Evolutionary conservation across 2,888 invertebrate species (phyloP).

Genomic region (Sisyra nigra): DNA sequence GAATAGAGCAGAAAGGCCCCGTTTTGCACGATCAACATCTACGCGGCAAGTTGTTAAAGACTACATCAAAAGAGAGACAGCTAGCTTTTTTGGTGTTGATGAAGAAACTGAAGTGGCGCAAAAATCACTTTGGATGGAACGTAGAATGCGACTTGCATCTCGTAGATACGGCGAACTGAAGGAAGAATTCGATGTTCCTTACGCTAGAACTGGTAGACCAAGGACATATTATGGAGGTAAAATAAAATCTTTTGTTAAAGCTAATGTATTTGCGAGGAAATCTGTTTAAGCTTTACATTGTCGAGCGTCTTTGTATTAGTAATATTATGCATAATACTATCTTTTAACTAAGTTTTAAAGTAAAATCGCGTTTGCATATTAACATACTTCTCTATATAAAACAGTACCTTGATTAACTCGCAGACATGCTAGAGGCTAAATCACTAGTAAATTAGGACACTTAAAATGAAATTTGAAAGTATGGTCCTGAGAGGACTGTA

Average conservation of each 20-base stretch:
- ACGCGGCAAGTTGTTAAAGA: slow-evolving; percentile 32
- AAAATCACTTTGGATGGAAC: slow-evolving; percentile 61
- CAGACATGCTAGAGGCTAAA: no score
- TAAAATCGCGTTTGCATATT: no score
- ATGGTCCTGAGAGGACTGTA: no score
- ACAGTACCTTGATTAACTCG: no score
- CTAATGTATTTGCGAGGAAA: no score
- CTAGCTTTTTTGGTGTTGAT: slow-evolving; percentile 73
- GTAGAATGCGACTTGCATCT: slow-evolving; percentile 61
- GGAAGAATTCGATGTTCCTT: slow-evolving; percentile 27
- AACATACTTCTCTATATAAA: no score
- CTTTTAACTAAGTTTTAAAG: no score
- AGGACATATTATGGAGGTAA: slow-evolving; percentile 5
- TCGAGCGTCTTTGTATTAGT: no score
- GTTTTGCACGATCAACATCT: slow-evolving; percentile 26
- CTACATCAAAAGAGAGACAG: slow-evolving; percentile 64
- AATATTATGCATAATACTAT: no score
- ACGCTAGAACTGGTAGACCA: slow-evolving; percentile 9
- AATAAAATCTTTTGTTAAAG: not conserved
- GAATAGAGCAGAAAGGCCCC: slow-evolving; percentile 18
- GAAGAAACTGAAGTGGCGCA: slow-evolving; percentile 59
- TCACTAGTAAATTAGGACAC: no score
- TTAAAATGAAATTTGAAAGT: no score
- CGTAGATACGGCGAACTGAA: slow-evolving; percentile 41
- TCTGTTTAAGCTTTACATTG: no score